Evolutionary conservation across 2,797 vertebrate genomes (phyloP).

Genomic region (Strix occidentalis): DNA sequence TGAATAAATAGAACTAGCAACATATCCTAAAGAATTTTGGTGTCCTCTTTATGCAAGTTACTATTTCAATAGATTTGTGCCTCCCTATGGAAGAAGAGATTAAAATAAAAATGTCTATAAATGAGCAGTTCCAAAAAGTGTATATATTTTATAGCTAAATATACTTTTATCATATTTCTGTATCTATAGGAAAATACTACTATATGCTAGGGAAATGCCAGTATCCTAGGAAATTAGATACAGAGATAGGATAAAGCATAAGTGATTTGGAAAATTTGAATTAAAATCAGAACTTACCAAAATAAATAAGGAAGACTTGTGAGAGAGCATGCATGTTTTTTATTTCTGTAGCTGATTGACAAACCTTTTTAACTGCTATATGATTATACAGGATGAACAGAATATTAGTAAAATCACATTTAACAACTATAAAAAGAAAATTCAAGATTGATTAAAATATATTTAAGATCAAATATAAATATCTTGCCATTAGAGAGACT

Average conservation of each 20-base stretch:
- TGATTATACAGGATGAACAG: neutral
- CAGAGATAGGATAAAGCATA: neutral
- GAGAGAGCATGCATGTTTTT: neutral
- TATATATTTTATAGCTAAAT: neutral
- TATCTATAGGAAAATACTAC: neutral
- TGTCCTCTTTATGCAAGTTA: neutral
- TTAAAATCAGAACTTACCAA: neutral
- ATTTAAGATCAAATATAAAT: neutral
- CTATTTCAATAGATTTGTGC: neutral
- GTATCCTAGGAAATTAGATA: neutral
- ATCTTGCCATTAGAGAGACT: neutral
- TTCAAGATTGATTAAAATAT: neutral
- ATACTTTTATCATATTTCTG: neutral
- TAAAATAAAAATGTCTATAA: neutral
- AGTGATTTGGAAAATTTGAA: neutral
- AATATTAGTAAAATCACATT: neutral
- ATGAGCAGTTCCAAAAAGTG: neutral
- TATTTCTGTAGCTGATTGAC: neutral
- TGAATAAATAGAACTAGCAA: neutral
- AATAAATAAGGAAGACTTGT: neutral
- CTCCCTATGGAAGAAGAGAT: neutral
- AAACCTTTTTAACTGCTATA: neutral
- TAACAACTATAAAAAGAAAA: neutral
- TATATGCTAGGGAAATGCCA: neutral
- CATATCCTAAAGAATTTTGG: neutral